Percentiles rank a stretch among this genome's conserved stretches.
Conservation (phyloP, 2,113 vertebrate species). For the Ceyx melanurus region DNA sequence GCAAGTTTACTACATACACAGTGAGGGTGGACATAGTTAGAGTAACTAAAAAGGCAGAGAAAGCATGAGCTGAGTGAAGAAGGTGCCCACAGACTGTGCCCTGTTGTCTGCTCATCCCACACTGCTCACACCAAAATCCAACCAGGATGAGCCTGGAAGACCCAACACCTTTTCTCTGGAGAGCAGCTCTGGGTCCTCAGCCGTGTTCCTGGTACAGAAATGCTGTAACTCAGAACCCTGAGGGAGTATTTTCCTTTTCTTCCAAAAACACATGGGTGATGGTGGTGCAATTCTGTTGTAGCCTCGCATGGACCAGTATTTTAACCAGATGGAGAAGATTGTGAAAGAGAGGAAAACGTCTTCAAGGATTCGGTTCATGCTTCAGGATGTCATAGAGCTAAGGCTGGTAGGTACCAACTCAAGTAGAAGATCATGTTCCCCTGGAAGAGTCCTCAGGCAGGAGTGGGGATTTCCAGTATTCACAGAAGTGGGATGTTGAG, state of each 20-base stretch:
- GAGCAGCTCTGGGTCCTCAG: background rate
- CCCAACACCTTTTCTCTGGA: rapidly evolving
- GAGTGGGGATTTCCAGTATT: background rate
- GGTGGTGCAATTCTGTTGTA: conserved; percentile 49
- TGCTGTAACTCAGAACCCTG: background rate
- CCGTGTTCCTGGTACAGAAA: background rate
- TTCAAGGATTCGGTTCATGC: conserved; percentile 96
- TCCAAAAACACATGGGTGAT: background rate
- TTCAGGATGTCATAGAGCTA: conserved; percentile 94
- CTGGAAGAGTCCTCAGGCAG: background rate
- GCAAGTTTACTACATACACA: background rate
- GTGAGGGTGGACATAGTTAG: background rate
- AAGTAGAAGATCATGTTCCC: background rate
- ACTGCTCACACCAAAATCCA: background rate
- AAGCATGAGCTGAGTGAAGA: background rate
- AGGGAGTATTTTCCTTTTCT: background rate
- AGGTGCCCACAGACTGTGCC: background rate
- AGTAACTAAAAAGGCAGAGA: background rate
- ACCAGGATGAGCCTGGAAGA: rapidly evolving
- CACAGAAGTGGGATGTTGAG: background rate
- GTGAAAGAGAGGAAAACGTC: conserved; percentile 98
- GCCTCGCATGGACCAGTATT: conserved; percentile 99
- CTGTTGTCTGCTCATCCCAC: background rate
- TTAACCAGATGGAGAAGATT: conserved; percentile 99
- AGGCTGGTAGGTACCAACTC: conserved; percentile 84